Base-by-base conservation (phyloP, 2,113 vertebrate species). In the Rhynchomys soricoides region DNA sequence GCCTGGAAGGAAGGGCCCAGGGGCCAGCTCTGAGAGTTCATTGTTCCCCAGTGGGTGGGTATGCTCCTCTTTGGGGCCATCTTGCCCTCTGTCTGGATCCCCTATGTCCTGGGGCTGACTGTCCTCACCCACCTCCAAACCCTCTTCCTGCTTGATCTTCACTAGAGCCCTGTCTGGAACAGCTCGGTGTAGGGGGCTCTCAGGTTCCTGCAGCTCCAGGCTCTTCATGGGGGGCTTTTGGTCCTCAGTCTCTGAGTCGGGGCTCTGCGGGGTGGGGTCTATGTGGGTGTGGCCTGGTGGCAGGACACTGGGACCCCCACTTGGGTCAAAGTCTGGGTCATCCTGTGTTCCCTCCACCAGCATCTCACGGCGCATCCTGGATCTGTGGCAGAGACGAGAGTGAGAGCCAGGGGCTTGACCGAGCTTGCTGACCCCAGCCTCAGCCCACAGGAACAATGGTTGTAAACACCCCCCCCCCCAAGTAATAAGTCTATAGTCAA, bases 291-390 rank as follows among this genome's bases (percentile, higher is more conserved):
- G 81, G 52, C 95, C 1, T 13, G 98, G 86, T 0, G 82, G 97
- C 78, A 98, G 98, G 59, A 93, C 70, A 16, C 97, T 92, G 0
- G 94, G 29, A 26, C 98, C 98, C 0, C 97, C 95, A 4, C 98
- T 98, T 90, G 98, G 99, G 97, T 99, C 99, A 0, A 98, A 98
- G 70, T 99, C 99, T 0, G 99, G 99, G 98, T 99, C 99, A 96
- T 99, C 99, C 94, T 99, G 99, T 0, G 99, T 88, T 9, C 99
- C 99, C 94, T 99, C 99, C 98, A 99, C 98, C 95, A 99, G 98
- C 97, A 99, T 99, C 98, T 99, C 99, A 40, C 99, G 98, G 75
- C 99, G 99, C 99, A 99, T 99, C 94, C 99, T 99, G 50, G 99
- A 99, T 99, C 99, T 99, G 99, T n/a, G 77, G 95, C 71, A 96